phyloP scores from a whole-genome alignment of 2,888 invertebrate genomes.

The Mystacides longicornis region DNA sequence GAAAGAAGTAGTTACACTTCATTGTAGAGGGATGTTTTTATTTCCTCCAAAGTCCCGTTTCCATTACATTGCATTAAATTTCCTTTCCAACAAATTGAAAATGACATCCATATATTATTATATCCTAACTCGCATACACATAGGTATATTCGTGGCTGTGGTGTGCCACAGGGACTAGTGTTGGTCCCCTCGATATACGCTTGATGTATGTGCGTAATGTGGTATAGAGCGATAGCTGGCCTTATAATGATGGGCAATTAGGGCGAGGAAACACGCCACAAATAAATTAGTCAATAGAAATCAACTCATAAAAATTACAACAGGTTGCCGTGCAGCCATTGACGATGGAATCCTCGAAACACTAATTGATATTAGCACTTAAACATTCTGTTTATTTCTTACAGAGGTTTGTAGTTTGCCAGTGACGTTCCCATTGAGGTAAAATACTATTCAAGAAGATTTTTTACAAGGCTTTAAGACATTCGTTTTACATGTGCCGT shows the following conservation, averaged over 20 bases:
- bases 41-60: background rate
- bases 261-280: background rate
- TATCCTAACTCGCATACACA: background rate
- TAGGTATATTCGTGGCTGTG: background rate
- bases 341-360: no score
- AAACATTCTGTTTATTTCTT: no score
- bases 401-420: no score
- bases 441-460: no score
- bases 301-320: background rate
- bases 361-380: no score
- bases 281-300: background rate
- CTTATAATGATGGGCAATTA: background rate
- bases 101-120: background rate
- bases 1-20: no score
- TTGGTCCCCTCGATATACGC: no score
- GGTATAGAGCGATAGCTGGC: background rate
- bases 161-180: background rate
- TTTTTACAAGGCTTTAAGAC: no score
- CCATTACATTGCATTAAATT: conserved; percentile 1
- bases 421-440: no score
- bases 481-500: no score
- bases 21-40: conserved; percentile 1
- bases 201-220: no score
- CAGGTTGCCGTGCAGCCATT: no score
- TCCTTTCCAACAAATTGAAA: conserved; percentile 1